These are phyloP conservation scores for Chelonus formosanus DNA, from an alignment of 2,888 invertebrate species.

Conservation along the genomic window DNA sequence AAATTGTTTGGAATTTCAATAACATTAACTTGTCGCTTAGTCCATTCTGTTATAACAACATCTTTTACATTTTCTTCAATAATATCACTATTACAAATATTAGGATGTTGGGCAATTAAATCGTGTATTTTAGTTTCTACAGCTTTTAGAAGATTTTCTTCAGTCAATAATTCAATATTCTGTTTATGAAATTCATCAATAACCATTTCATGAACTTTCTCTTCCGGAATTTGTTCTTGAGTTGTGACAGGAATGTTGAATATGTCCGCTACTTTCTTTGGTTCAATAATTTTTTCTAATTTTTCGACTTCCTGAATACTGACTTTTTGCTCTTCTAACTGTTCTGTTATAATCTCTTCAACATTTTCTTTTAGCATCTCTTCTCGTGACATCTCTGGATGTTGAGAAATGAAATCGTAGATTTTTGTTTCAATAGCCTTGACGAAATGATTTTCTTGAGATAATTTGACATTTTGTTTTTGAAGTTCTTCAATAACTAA, in stretches of 20 bases:
- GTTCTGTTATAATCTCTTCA: constrained; percentile 39
- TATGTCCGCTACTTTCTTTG: constrained; percentile 22
- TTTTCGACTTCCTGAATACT: background rate
- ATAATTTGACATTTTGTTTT: constrained; percentile 12
- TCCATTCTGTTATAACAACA: constrained; percentile 23
- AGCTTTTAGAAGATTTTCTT: constrained; percentile 8
- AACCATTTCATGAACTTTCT: constrained; percentile 36
- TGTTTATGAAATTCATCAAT: constrained; percentile 20
- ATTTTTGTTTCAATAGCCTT: constrained; percentile 11
- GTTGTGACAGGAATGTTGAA: background rate
- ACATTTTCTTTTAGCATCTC: constrained; percentile 15
- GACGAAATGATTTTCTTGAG: background rate
- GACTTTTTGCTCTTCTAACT: constrained; percentile 60
- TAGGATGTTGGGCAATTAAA: constrained; percentile 11
- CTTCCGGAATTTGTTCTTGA: constrained; percentile 25
- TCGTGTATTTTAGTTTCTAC: constrained; percentile 11
- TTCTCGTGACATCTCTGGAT: constrained; percentile 11
- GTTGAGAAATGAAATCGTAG: constrained; percentile 16
- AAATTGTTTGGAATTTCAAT: constrained; percentile 2
- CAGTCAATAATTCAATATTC: constrained; percentile 18
- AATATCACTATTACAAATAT: constrained; percentile 9
- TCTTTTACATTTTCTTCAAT: constrained; percentile 27
- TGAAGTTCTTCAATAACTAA: constrained; percentile 24
- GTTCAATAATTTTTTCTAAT: background rate
- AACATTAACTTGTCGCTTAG: constrained; percentile 22